phyloP scores from a whole-genome alignment of 2,888 invertebrate species.

The Trichogramma dendrolimi region DNA sequence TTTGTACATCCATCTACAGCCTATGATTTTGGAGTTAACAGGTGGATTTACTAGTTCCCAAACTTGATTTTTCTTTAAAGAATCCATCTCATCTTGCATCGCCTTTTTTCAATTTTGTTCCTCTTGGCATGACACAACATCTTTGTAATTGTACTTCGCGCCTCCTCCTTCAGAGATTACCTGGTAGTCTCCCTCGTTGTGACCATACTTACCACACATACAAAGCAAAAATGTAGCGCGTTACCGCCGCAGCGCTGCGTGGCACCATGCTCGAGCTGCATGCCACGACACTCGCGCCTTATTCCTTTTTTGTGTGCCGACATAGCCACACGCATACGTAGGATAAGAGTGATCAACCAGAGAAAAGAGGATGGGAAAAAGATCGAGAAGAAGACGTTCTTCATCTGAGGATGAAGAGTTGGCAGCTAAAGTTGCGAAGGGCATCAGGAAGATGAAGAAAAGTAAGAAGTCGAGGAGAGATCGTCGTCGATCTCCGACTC shows the following conservation, averaged over 20 bases:
- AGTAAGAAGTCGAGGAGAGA: too few relatives aligned
- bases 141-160: conserved; percentile 8
- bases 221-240: conserved; percentile 1
- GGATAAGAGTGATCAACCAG: too few relatives aligned
- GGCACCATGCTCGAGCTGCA: not conserved
- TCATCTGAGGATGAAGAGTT: too few relatives aligned
- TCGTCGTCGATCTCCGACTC: too few relatives aligned
- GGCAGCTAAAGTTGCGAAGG: too few relatives aligned
- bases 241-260: not conserved
- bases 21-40: conserved; percentile 8
- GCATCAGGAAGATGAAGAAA: too few relatives aligned
- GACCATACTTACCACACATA: not conserved
- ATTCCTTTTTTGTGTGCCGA: not conserved
- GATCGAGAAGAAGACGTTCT: too few relatives aligned
- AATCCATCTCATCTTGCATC: conserved; percentile 14
- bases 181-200: conserved; percentile 4
- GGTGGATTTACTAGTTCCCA: conserved; percentile 20
- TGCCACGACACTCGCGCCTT: too few relatives aligned
- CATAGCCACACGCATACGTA: too few relatives aligned
- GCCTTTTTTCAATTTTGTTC: too few relatives aligned
- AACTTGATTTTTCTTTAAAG: conserved; percentile 11
- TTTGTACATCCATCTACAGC: conserved; percentile 17
- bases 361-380: too few relatives aligned
- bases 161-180: conserved; percentile 13
- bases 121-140: too few relatives aligned